Base-by-base conservation (phyloP, 2,888 invertebrate species). In the Nasonovia ribisnigri region DNA sequence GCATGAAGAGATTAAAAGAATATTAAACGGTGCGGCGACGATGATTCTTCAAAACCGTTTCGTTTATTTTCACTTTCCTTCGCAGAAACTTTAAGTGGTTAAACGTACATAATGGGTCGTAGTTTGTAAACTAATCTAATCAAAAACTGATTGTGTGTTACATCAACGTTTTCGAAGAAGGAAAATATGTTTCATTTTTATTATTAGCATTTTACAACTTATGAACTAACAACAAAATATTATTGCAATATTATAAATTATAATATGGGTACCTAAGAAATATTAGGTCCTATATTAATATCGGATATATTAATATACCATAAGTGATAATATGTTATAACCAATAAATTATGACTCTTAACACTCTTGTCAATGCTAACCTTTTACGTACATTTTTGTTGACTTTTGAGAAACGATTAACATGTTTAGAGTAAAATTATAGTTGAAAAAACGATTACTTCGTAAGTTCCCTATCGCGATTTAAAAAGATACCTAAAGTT, bases 51-150 rank as follows among this genome's bases (percentile, higher is more conserved):
- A 51, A 77, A 90, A 48, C 77, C 51, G 26, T 42, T 77, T 90
- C 42, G 48, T 90, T 77, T 77, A 90, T 77, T 90, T 90, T 90
- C 90, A 90, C 90, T 90, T 90, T 90, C 48, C 48, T 51, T 36
- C 77, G 90, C 77, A 48, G 77, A 48, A 90, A 90, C 90, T 90
- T 90, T 77, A 90, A 90, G 77, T 84, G 90, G 51, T 20, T 60
- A 48, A 57, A 77, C n/a, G 67, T 67, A 67, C n/a, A n/a, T 36
- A 67, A 67, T 48, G 90, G 36, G 51, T 90, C 77, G 90, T 77
- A 90, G 90, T 90, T 90, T 90, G 51, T 51, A 77, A 90, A 90
- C 77, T 90, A 90, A 90, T 90, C 90, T 90, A 90, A 90, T 90
- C 51, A 77, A 90, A 90, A 90, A 51, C 46, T 36, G 90, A 90